A percentile compares a stretch with the other conserved stretches of the same genome.
phyloP scores from a whole-genome alignment of 1,140 invertebrate genomes.

The Listronotus bonariensis region DNA sequence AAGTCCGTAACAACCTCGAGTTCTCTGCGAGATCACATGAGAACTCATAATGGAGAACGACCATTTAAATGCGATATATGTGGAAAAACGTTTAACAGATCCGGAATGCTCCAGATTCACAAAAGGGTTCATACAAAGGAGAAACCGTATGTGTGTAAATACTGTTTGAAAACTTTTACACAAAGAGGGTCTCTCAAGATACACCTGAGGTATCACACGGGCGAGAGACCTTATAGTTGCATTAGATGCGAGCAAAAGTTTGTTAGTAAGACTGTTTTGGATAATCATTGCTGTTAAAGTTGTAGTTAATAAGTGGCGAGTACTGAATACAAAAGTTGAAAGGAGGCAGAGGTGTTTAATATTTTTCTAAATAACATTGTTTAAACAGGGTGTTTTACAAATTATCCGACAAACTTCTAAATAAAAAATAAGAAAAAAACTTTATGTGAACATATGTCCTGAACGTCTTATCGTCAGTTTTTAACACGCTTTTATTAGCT shows the following conservation, averaged over 20 bases:
- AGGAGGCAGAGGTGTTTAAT: too few species aligned
- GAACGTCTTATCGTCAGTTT: too few species aligned
- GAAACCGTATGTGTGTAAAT: slow-evolving; percentile 70
- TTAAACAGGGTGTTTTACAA: too few species aligned
- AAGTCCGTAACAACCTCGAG: slow-evolving; percentile 64
- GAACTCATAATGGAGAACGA: slow-evolving; percentile 59
- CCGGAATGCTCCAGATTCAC: slow-evolving; percentile 44
- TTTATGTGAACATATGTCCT: too few species aligned
- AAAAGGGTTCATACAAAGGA: slow-evolving; percentile 73
- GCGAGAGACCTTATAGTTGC: slow-evolving; percentile 66
- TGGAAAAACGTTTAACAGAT: slow-evolving; percentile 58
- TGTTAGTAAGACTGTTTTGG: slow-evolving; percentile 55
- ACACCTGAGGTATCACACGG: slow-evolving; percentile 60
- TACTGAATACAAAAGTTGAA: too few species aligned
- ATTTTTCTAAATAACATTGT: too few species aligned
- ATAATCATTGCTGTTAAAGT: slow-evolving; percentile 2
- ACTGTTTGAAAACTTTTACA: slow-evolving; percentile 66
- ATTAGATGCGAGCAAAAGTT: slow-evolving; percentile 70
- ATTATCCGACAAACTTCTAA: too few species aligned
- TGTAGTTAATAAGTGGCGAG: too few species aligned
- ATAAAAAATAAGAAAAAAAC: too few species aligned
- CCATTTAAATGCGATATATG: slow-evolving; percentile 59
- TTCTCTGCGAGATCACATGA: slow-evolving; percentile 55
- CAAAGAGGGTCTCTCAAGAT: slow-evolving; percentile 37
- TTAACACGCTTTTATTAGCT: too few species aligned